Evolutionary conservation across 2,888 invertebrate genomes (phyloP).

Genomic region (Sinopyrophorus schimmeli): DNA sequence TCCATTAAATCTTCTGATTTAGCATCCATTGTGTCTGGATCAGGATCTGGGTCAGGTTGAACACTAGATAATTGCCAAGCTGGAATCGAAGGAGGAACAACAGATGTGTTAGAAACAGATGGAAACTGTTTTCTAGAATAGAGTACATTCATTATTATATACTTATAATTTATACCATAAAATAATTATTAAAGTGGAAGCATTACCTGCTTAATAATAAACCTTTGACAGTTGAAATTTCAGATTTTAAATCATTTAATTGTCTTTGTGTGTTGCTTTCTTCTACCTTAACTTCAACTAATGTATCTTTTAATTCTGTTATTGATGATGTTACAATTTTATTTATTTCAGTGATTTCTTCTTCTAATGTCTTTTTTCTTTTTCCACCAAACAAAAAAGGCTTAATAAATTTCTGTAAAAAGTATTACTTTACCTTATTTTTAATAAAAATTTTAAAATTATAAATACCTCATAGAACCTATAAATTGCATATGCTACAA

Average conservation of each 20-base stretch:
- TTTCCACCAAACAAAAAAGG: constrained; percentile 70
- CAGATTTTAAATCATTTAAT: constrained; percentile 67
- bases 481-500: constrained; percentile 77
- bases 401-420: constrained; percentile 63
- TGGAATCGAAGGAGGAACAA: constrained; percentile 73
- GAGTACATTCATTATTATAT: no score
- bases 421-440: constrained; percentile 13
- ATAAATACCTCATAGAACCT: constrained; percentile 82
- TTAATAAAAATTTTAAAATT: constrained; percentile 1
- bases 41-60: constrained; percentile 52
- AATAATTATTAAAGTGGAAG: no score
- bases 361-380: constrained; percentile 67
- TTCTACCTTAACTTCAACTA: constrained; percentile 68
- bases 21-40: constrained; percentile 52
- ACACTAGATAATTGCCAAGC: constrained; percentile 78
- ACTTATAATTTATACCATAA: no score
- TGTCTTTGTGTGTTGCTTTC: constrained; percentile 61
- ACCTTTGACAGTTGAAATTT: constrained; percentile 73
- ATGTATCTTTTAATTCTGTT: constrained; percentile 65
- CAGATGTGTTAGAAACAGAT: constrained; percentile 62
- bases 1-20: constrained; percentile 60
- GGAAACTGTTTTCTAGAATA: constrained; percentile 87
- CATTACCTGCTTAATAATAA: constrained; percentile 71
- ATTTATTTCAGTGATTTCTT: constrained; percentile 68
- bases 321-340: constrained; percentile 65